phyloP scores from a whole-genome alignment of 1,140 invertebrate species.

The Chymomyza costata region DNA sequence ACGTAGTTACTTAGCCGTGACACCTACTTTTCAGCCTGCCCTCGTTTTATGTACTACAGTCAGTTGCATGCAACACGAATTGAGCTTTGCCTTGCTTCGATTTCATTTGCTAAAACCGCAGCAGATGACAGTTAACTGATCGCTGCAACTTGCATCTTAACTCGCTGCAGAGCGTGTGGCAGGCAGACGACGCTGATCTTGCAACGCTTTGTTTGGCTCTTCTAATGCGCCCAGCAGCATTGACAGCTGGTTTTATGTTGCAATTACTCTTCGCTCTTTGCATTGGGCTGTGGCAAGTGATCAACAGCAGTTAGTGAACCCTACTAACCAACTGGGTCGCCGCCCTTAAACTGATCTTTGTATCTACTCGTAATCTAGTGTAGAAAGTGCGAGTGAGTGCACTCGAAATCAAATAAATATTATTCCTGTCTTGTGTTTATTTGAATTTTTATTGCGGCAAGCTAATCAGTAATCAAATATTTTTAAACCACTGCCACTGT shows the following conservation, averaged over 20 bases:
- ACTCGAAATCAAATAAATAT: conserved; percentile 47
- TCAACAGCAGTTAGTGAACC: conserved; percentile 55
- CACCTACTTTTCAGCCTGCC: too few relatives aligned
- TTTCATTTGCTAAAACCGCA: conserved; percentile 57
- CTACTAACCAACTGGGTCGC: conserved; percentile 17
- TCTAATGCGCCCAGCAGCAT: conserved; percentile 59
- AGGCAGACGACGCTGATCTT: conserved; percentile 64
- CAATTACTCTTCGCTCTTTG: too few relatives aligned
- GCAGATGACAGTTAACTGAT: conserved; percentile 2
- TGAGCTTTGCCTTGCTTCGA: conserved; percentile 60
- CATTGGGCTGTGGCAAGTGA: conserved; percentile 54
- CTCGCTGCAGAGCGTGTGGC: conserved; percentile 49
- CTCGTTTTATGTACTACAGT: too few relatives aligned
- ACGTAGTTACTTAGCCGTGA: too few relatives aligned
- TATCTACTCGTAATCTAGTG: conserved; percentile 19
- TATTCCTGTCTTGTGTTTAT: too few relatives aligned
- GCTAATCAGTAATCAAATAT: conserved; percentile 67
- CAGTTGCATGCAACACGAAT: too few relatives aligned
- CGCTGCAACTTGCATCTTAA: background rate
- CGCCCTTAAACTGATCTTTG: background rate
- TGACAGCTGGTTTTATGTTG: conserved; percentile 61
- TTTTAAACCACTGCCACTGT: conserved; percentile 31
- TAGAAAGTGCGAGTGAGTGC: conserved; percentile 68
- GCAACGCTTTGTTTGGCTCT: conserved; percentile 26
- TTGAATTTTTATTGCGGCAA: conserved; percentile 38